Evolutionary conservation across 1,140 invertebrate species (phyloP).

Genomic region (Drosophila navojoa): DNA sequence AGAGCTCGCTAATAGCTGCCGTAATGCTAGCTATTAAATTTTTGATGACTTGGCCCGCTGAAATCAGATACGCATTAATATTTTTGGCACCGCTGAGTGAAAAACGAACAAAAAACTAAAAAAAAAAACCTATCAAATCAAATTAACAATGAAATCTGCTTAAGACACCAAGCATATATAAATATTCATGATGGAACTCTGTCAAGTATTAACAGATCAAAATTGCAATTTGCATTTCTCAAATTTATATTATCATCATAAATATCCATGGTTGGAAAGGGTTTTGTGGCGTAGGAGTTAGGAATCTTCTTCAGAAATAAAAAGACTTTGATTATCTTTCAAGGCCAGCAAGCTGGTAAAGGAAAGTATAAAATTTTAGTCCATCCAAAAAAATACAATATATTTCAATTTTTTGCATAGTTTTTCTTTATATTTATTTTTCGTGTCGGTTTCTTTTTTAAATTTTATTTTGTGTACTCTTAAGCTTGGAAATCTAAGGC

Average conservation of each 20-base stretch:
- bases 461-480: slow-evolving; percentile 52
- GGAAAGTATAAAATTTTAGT: neutral
- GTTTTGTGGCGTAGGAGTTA: neutral
- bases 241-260: slow-evolving; percentile 27
- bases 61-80: slow-evolving; percentile 53
- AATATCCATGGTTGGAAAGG: neutral
- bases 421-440: slow-evolving; percentile 56
- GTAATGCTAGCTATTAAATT: slow-evolving; percentile 53
- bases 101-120: slow-evolving; percentile 25
- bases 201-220: slow-evolving; percentile 57
- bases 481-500: slow-evolving; percentile 78
- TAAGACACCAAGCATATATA: slow-evolving; percentile 25
- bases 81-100: slow-evolving; percentile 42
- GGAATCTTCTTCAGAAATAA: neutral
- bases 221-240: slow-evolving; percentile 66
- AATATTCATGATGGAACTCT: slow-evolving; percentile 71
- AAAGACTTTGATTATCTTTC: neutral
- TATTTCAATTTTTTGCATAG: slow-evolving; percentile 21
- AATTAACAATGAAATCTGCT: slow-evolving; percentile 54
- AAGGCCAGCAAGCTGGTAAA: neutral
- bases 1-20: slow-evolving; percentile 43
- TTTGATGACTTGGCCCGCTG: slow-evolving; percentile 46
- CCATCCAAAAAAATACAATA: slow-evolving; percentile 8
- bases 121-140: slow-evolving; percentile 58
- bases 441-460: slow-evolving; percentile 60